A percentile compares a stretch with the other conserved stretches of the same genome.
phyloP scores from a whole-genome alignment of 2,113 vertebrate genomes.

The Anseranas semipalmata region DNA sequence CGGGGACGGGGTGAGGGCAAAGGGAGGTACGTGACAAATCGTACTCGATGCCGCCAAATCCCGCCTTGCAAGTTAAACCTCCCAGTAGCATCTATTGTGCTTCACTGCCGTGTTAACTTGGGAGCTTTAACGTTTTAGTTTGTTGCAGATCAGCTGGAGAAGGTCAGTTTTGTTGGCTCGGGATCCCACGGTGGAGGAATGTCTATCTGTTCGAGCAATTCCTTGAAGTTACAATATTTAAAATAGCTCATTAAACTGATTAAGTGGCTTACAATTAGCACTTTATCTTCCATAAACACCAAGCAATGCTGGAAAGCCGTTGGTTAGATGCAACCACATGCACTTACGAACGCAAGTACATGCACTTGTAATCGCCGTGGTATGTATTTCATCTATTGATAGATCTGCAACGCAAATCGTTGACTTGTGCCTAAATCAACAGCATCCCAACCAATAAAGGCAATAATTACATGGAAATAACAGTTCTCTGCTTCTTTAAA shows the following conservation, averaged over 20 bases:
- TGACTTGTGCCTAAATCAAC: background rate
- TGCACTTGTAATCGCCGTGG: background rate
- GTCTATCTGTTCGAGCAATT: background rate
- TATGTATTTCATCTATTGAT: slow-evolving; percentile 4
- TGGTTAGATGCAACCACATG: background rate
- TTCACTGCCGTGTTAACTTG: background rate
- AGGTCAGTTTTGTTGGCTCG: background rate
- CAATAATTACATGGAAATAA: background rate
- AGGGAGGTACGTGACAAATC: background rate
- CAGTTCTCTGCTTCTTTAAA: background rate
- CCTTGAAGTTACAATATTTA: background rate
- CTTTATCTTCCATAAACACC: background rate
- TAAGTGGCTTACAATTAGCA: background rate
- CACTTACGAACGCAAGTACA: background rate
- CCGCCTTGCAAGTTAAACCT: background rate
- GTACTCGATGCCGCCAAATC: background rate
- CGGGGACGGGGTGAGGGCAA: background rate
- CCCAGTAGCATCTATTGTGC: background rate
- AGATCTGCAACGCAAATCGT: background rate
- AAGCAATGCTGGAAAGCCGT: background rate
- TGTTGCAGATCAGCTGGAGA: background rate
- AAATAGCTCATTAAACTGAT: slow-evolving; percentile 47
- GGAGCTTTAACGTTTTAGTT: background rate
- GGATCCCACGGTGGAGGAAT: background rate
- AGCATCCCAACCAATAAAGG: background rate